Evolutionary conservation across 2,888 invertebrate species (phyloP).

Genomic region (Drosophila fulvimacula): DNA sequence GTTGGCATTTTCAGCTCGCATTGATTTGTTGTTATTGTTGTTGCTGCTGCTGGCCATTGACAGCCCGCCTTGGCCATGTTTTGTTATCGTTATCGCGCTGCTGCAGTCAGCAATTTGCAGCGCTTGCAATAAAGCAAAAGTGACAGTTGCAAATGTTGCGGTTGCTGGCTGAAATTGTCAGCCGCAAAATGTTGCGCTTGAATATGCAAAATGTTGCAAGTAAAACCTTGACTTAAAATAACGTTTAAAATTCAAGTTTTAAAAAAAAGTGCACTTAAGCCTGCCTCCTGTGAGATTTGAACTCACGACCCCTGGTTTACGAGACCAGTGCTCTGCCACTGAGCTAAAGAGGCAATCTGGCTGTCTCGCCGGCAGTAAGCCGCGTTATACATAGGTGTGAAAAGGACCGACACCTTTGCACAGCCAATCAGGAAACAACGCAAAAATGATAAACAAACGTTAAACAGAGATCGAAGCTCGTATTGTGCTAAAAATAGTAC

Average conservation of each 20-base stretch:
- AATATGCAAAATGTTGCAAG: slow-evolving; percentile 1
- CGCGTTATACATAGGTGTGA: neutral
- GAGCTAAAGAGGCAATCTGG: slow-evolving; percentile 91
- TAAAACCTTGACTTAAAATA: neutral
- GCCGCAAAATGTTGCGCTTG: neutral
- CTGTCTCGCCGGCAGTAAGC: neutral
- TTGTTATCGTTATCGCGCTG: slow-evolving; percentile 54
- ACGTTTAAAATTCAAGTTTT: neutral
- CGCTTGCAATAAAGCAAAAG: slow-evolving; percentile 21
- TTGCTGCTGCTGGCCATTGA: slow-evolving; percentile 31
- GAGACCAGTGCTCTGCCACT: slow-evolving; percentile 96
- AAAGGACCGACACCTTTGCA: slow-evolving; percentile 16
- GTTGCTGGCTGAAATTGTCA: neutral
- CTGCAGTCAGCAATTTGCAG: slow-evolving; percentile 59
- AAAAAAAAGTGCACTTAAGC: neutral
- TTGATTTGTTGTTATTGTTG: slow-evolving; percentile 49
- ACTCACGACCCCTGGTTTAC: slow-evolving; percentile 96
- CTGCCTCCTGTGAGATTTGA: slow-evolving; percentile 95
- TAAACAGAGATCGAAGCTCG: slow-evolving; percentile 23
- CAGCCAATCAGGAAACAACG: neutral
- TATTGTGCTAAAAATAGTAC: slow-evolving; percentile 25
- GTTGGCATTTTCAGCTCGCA: slow-evolving; percentile 49
- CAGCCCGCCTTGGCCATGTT: slow-evolving; percentile 42
- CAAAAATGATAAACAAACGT: neutral
- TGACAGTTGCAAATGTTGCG: slow-evolving; percentile 31